phyloP scores from a whole-genome alignment of 2,797 vertebrate species.

The Parauchenoglanis ngamensis region DNA sequence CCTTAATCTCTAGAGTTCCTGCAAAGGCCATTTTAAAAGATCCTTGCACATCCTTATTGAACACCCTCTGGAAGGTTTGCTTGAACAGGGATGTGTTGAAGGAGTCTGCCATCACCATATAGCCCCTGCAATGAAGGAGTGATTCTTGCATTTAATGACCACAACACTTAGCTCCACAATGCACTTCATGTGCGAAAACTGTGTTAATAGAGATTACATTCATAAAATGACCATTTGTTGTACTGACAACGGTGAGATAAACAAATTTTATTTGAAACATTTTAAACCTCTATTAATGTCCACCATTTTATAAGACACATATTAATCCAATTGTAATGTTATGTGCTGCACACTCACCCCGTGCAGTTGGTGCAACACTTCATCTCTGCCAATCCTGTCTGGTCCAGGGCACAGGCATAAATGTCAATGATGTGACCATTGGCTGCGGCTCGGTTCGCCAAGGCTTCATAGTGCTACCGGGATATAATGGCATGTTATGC shows the following conservation, averaged over 20 bases:
- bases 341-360: slow-evolving; percentile 74
- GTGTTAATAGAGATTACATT: not conserved
- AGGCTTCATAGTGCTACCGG: slow-evolving; percentile 88
- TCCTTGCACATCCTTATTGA: slow-evolving; percentile 91
- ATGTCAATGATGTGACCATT: slow-evolving; percentile 95
- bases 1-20: slow-evolving; percentile 95
- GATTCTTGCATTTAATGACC: slow-evolving; percentile 16
- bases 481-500: slow-evolving; percentile 18
- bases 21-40: slow-evolving; percentile 96
- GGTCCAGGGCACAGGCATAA: slow-evolving; percentile 93
- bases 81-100: slow-evolving; percentile 98
- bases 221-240: not conserved
- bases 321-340: not conserved
- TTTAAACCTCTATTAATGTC: not conserved
- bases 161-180: slow-evolving; percentile 32
- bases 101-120: slow-evolving; percentile 98
- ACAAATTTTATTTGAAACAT: not conserved
- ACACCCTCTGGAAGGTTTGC: slow-evolving; percentile 96
- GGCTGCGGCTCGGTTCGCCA: slow-evolving; percentile 87
- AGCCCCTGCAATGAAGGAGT: slow-evolving; percentile 71
- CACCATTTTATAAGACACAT: not conserved
- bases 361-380: slow-evolving; percentile 94
- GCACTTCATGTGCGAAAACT: not conserved
- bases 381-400: slow-evolving; percentile 96
- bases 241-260: not conserved